Conservation (phyloP, 1,140 invertebrate species). For the Sycophaga agraensis region DNA sequence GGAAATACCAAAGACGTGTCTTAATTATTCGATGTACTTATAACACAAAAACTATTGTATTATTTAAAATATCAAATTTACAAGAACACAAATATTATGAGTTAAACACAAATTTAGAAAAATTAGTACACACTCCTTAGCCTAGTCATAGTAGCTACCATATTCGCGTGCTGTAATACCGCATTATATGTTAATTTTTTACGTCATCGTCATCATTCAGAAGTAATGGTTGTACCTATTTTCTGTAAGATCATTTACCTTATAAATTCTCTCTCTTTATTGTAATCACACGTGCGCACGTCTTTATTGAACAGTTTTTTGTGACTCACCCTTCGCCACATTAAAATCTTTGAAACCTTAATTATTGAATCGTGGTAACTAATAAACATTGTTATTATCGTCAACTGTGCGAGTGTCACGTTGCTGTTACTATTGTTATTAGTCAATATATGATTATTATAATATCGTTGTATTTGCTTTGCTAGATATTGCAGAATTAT, state of each 20-base stretch:
- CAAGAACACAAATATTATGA: conserved; percentile 32
- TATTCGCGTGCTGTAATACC: conserved; percentile 4
- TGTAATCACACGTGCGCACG: conserved; percentile 18
- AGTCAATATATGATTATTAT: conserved; percentile 23
- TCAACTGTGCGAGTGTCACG: conserved; percentile 32
- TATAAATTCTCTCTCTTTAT: conserved; percentile 27
- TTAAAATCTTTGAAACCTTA: conserved; percentile 10
- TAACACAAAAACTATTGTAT: conserved; percentile 30
- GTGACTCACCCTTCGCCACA: conserved; percentile 15
- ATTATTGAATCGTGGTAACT: conserved; percentile 12
- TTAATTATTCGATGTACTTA: conserved; percentile 50
- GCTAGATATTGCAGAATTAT: conserved; percentile 23
- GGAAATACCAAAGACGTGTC: conserved; percentile 48
- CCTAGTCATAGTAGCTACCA: conserved; percentile 43
- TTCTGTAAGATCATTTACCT: conserved; percentile 14
- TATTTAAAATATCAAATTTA: conserved; percentile 30
- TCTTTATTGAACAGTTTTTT: conserved; percentile 19
- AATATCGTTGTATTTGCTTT: conserved; percentile 24
- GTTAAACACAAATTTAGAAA: conserved; percentile 26
- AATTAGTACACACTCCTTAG: conserved; percentile 31
- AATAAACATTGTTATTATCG: conserved; percentile 29
- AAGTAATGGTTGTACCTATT: conserved; percentile 17
- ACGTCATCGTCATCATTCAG: conserved; percentile 24
- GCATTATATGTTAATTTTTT: conserved; percentile 13
- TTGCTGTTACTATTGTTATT: conserved; percentile 36